Conservation (phyloP, 2,797 vertebrate species). For the Clarias pachynema region DNA sequence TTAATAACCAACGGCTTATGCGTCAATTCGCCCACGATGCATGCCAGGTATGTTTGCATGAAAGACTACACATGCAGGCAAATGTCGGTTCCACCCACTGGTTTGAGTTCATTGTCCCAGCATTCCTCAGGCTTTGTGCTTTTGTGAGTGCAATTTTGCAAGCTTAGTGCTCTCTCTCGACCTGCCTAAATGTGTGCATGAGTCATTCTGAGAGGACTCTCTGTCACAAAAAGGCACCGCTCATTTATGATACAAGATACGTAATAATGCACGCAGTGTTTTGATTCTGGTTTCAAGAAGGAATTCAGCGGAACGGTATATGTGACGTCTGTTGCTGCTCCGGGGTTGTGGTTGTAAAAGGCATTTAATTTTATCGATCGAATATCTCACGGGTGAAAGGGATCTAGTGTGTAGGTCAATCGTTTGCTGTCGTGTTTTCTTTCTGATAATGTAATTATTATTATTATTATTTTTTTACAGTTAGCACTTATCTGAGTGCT, state of each 20-base stretch:
- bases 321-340: neutral
- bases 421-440: neutral
- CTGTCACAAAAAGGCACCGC: slow-evolving; percentile 10
- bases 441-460: neutral
- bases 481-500: neutral
- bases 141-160: slow-evolving; percentile 32
- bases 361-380: slow-evolving; percentile 20
- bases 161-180: slow-evolving; percentile 10
- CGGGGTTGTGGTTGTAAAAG: slow-evolving; percentile 40
- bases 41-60: slow-evolving; percentile 49
- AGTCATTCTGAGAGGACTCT: slow-evolving; percentile 14
- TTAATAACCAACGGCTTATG: slow-evolving; percentile 53
- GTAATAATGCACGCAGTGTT: slow-evolving; percentile 18
- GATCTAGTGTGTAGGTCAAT: slow-evolving; percentile 1
- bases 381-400: neutral
- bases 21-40: slow-evolving; percentile 33
- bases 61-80: slow-evolving; percentile 41
- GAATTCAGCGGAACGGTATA: slow-evolving; percentile 9
- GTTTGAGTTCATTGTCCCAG: slow-evolving; percentile 40
- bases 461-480: neutral
- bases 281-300: neutral
- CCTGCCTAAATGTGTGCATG: slow-evolving; percentile 8
- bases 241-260: slow-evolving; percentile 14
- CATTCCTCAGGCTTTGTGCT: slow-evolving; percentile 49
- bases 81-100: slow-evolving; percentile 38